Evolutionary conservation across 2,888 invertebrate genomes (phyloP).

Genomic region (Acleris literana): DNA sequence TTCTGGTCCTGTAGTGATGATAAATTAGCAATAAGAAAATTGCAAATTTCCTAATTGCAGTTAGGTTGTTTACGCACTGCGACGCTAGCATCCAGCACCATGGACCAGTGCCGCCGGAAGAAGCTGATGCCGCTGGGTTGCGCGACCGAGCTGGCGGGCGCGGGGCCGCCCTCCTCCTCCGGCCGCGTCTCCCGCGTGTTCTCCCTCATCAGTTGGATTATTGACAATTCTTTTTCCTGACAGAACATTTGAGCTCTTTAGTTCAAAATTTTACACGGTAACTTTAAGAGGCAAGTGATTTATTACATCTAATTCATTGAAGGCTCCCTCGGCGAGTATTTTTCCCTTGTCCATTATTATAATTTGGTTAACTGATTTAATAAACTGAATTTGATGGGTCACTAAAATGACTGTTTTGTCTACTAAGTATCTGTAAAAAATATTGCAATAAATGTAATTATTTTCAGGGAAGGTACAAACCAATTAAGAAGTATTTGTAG

Average conservation of each 20-base stretch:
- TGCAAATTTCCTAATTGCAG: background rate
- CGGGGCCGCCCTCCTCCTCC: conserved; percentile 50
- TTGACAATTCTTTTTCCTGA: conserved; percentile 63
- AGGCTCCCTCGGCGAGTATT: conserved; percentile 65
- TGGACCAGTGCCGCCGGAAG: conserved; percentile 58
- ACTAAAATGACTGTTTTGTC: conserved; percentile 90
- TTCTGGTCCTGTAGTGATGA: conserved; percentile 61
- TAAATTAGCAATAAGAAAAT: background rate
- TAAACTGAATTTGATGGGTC: conserved; percentile 93
- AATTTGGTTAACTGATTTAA: conserved; percentile 86
- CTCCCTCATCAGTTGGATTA: conserved; percentile 69
- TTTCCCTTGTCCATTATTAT: conserved; percentile 72
- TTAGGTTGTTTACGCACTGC: conserved; percentile 50
- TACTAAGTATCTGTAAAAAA: conserved; percentile 74
- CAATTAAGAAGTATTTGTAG: too few species aligned
- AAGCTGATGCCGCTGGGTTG: conserved; percentile 62
- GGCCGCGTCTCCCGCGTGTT: conserved; percentile 65
- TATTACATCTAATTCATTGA: conserved; percentile 66
- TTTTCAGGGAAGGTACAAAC: too few species aligned
- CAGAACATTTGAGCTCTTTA: conserved; percentile 10
- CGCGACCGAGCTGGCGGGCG: conserved; percentile 45
- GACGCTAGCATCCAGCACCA: conserved; percentile 58
- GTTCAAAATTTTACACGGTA: background rate
- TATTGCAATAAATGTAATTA: too few species aligned
- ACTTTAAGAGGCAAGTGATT: background rate